Conservation (phyloP, 2,113 vertebrate species). For the Brevimyrus niger region DNA sequence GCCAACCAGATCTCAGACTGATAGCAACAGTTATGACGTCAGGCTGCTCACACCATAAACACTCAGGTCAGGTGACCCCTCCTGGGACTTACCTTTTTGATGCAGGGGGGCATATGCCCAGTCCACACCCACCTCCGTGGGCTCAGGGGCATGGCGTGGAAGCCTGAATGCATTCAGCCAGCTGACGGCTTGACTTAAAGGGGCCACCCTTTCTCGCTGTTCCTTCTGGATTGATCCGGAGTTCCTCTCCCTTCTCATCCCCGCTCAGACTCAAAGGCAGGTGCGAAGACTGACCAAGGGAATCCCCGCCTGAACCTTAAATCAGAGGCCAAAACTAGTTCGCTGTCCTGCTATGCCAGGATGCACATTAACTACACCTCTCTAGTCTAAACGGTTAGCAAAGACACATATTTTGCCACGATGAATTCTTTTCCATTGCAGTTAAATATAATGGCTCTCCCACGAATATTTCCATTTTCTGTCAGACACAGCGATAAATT, state of each 20-base stretch:
- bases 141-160: background rate
- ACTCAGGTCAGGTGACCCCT: background rate
- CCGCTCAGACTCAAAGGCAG: background rate
- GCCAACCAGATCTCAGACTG: background rate
- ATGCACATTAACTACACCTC: background rate
- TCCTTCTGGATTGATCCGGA: background rate
- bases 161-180: background rate
- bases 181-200: background rate
- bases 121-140: background rate
- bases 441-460: background rate
- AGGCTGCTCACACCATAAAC: background rate
- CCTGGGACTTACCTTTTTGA: background rate
- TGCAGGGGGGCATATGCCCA: background rate
- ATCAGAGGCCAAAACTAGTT: background rate
- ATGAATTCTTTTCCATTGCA: background rate
- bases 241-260: constrained; percentile 5
- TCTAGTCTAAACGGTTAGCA: background rate
- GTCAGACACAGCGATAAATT: background rate
- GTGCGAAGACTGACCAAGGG: background rate
- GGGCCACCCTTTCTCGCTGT: background rate
- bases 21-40: background rate
- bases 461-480: background rate
- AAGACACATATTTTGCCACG: background rate
- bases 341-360: background rate
- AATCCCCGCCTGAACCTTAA: background rate